Evolutionary conservation across 2,797 vertebrate genomes (phyloP).

Genomic region (Loriculus beryllinus): DNA sequence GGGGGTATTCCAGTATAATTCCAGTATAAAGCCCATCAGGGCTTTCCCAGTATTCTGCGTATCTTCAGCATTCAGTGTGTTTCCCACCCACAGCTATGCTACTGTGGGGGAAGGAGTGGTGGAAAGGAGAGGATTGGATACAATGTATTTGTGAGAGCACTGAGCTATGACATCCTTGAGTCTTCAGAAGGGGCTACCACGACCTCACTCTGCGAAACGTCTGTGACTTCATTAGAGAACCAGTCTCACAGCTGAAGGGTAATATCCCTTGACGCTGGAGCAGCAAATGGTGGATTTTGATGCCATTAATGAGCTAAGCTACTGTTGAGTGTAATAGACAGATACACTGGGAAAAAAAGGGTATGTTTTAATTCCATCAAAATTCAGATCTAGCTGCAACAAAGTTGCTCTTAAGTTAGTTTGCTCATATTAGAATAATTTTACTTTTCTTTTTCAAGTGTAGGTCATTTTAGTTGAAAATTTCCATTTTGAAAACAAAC

Average conservation of each 20-base stretch:
- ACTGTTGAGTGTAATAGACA: not conserved
- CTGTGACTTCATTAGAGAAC: not conserved
- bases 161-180: not conserved
- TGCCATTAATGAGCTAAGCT: not conserved
- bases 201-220: not conserved
- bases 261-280: not conserved
- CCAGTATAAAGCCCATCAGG: not conserved
- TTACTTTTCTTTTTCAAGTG: not conserved
- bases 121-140: not conserved
- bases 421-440: not conserved
- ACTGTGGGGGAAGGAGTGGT: not conserved
- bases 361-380: not conserved
- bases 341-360: accelerated
- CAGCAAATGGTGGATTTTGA: not conserved
- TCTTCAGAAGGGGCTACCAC: not conserved
- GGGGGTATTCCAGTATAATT: not conserved
- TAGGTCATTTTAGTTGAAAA: not conserved
- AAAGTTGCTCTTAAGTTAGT: not conserved
- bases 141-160: not conserved
- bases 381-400: not conserved
- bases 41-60: not conserved
- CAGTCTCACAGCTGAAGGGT: not conserved
- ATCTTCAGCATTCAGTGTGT: not conserved
- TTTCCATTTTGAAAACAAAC: not conserved
- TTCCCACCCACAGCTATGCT: not conserved